Evolutionary conservation across 2,113 vertebrate genomes (phyloP).

Genomic region (Xerus inauris): DNA sequence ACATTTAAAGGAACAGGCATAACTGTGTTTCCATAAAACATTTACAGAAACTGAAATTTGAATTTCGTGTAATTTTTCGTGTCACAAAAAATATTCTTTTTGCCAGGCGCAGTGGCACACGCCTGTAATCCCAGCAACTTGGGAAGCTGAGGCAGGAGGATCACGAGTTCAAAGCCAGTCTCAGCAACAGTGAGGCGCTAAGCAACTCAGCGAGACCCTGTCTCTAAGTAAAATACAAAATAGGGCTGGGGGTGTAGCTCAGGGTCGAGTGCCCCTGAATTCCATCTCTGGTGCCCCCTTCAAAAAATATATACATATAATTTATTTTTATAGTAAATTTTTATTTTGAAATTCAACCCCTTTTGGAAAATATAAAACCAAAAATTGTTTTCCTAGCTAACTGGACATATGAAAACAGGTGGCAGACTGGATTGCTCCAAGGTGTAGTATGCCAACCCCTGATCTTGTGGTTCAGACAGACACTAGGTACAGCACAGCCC

Average conservation of each 20-base stretch:
- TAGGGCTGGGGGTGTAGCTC: too few relatives aligned
- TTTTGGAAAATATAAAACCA: slow-evolving; percentile 34
- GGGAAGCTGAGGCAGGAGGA: too few relatives aligned
- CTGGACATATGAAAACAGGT: neutral
- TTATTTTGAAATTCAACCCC: slow-evolving; percentile 33
- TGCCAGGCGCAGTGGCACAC: too few relatives aligned
- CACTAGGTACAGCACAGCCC: neutral
- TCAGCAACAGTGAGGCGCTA: too few relatives aligned
- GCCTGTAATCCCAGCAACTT: too few relatives aligned
- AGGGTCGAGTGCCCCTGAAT: too few relatives aligned
- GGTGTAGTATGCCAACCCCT: neutral
- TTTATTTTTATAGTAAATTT: slow-evolving; percentile 5
- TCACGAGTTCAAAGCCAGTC: too few relatives aligned
- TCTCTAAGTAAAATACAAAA: too few relatives aligned
- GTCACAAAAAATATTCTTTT: neutral
- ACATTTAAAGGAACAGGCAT: neutral
- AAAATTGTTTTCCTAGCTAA: slow-evolving; percentile 1
- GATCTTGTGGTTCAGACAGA: neutral
- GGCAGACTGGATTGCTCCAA: neutral
- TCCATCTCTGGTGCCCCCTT: too few relatives aligned
- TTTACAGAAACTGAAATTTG: neutral
- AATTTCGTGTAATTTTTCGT: neutral
- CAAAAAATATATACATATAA: too few relatives aligned
- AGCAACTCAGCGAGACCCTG: too few relatives aligned
- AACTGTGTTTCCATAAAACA: neutral